A percentile compares a stretch with the other conserved stretches of the same genome.
Evolutionary conservation across 2,797 vertebrate genomes (phyloP).

Genomic region (Knipowitschia caucasica): DNA sequence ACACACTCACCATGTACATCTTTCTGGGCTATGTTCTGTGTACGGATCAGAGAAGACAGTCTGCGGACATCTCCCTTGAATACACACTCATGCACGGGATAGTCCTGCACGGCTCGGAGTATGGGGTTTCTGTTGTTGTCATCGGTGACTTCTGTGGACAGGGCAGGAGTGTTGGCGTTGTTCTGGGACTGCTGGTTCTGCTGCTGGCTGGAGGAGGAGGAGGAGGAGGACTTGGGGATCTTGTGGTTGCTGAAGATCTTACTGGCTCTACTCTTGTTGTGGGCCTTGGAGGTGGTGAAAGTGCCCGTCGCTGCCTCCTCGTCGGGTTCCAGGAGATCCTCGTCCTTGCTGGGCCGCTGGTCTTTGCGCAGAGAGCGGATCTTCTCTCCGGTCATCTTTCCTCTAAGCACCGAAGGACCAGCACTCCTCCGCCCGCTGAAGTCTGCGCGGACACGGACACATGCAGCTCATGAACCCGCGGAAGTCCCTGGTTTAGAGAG

Average conservation of each 20-base stretch:
- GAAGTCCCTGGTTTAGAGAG: background rate
- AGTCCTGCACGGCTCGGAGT: slow-evolving; percentile 70
- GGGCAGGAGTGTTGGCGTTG: slow-evolving; percentile 70
- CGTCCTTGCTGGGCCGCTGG: slow-evolving; percentile 88
- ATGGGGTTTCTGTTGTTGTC: slow-evolving; percentile 78
- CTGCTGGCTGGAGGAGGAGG: too few species aligned
- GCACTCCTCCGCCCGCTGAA: slow-evolving; percentile 57
- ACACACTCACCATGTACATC: slow-evolving; percentile 88
- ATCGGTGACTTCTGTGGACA: slow-evolving; percentile 64
- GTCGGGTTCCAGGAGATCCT: slow-evolving; percentile 87
- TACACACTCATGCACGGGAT: slow-evolving; percentile 93
- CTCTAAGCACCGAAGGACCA: slow-evolving; percentile 51
- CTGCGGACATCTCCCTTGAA: slow-evolving; percentile 92
- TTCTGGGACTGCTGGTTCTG: slow-evolving; percentile 65
- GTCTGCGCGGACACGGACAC: slow-evolving; percentile 48
- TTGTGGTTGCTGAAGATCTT: slow-evolving; percentile 84
- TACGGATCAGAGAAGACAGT: slow-evolving; percentile 93
- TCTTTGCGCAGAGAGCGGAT: slow-evolving; percentile 91
- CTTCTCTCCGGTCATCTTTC: slow-evolving; percentile 98
- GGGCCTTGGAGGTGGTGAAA: slow-evolving; percentile 75
- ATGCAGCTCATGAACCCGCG: slow-evolving; percentile 63
- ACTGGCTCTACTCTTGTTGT: slow-evolving; percentile 76
- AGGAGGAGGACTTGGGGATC: slow-evolving; percentile 71
- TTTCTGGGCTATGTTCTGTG: slow-evolving; percentile 94
- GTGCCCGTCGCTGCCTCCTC: slow-evolving; percentile 85